These are phyloP conservation scores for Solenopsis fugax DNA, from an alignment of 1,140 invertebrate species.

Conservation along the genomic window DNA sequence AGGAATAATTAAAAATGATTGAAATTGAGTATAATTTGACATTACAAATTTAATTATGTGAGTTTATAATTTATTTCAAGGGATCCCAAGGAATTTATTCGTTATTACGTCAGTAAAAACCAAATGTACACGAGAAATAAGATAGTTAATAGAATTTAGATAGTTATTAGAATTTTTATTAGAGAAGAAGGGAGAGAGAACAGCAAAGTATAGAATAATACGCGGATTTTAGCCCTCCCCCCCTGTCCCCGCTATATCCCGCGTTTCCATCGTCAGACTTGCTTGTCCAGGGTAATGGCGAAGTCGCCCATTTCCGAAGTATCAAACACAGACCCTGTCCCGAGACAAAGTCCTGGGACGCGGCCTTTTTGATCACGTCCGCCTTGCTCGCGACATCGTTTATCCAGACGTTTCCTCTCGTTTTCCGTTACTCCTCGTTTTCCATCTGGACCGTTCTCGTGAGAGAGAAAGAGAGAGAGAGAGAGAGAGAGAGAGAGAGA, in stretches of 20 bases:
- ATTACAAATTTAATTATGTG: too few relatives aligned
- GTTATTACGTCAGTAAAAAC: too few relatives aligned
- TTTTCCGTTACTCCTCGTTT: conserved; percentile 52
- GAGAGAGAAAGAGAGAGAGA: conserved; percentile 25
- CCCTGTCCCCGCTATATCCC: not conserved
- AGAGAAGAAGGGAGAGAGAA: not conserved
- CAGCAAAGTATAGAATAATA: not conserved
- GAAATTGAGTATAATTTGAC: too few relatives aligned
- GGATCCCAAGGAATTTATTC: too few relatives aligned
- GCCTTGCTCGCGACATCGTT: conserved; percentile 47
- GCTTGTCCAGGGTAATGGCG: conserved; percentile 1
- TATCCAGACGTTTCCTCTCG: conserved; percentile 48
- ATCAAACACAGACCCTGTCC: conserved; percentile 59
- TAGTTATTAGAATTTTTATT: not conserved
- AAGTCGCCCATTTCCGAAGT: conserved; percentile 58
- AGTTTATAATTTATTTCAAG: too few relatives aligned
- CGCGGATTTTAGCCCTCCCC: not conserved
- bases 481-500: too few relatives aligned
- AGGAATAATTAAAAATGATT: too few relatives aligned
- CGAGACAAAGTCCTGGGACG: conserved; percentile 40
- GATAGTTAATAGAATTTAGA: too few relatives aligned
- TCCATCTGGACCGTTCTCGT: conserved; percentile 41
- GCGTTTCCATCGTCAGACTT: not conserved
- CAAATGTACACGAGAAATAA: too few relatives aligned
- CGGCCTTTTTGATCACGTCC: conserved; percentile 67